A percentile compares a stretch with the other conserved stretches of the same genome.
These are phyloP conservation scores for Drosophila quadrilineata DNA, from an alignment of 1,140 invertebrate genomes.

Conservation along the genomic window DNA sequence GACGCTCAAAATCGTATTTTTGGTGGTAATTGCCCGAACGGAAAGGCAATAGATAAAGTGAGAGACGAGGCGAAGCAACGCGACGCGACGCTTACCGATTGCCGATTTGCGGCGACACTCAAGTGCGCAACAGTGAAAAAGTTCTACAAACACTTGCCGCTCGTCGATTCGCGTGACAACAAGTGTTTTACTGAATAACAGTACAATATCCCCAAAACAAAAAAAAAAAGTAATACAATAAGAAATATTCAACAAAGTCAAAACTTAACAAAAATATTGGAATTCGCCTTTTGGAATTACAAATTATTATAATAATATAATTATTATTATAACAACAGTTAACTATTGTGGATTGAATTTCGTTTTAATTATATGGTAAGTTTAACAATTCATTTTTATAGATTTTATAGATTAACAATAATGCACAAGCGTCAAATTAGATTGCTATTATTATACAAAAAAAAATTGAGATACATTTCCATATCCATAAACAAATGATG, in stretches of 20 bases:
- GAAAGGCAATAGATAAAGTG: neutral
- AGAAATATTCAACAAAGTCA: neutral
- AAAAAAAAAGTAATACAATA: neutral
- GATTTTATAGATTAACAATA: neutral
- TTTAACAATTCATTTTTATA: neutral
- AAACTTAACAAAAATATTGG: constrained; percentile 17
- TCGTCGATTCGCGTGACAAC: constrained; percentile 47
- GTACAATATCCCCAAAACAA: neutral
- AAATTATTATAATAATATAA: neutral
- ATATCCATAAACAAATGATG: neutral
- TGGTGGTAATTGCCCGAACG: constrained; percentile 48
- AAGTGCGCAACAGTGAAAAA: constrained; percentile 39
- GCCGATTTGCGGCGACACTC: constrained; percentile 11
- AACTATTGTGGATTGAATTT: constrained; percentile 34
- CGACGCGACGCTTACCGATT: constrained; percentile 32
- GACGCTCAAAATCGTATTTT: constrained; percentile 5
- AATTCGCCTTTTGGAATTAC: constrained; percentile 17
- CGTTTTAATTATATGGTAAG: constrained; percentile 55
- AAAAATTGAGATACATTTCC: neutral
- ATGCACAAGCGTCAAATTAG: too few relatives aligned
- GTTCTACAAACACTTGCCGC: constrained; percentile 55
- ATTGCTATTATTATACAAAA: too few relatives aligned
- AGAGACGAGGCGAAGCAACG: constrained; percentile 4
- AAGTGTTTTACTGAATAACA: constrained; percentile 40
- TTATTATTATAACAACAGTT: constrained; percentile 5